Conservation (phyloP, 2,797 vertebrate genomes). For the Pipistrellus pipistrellus region DNA sequence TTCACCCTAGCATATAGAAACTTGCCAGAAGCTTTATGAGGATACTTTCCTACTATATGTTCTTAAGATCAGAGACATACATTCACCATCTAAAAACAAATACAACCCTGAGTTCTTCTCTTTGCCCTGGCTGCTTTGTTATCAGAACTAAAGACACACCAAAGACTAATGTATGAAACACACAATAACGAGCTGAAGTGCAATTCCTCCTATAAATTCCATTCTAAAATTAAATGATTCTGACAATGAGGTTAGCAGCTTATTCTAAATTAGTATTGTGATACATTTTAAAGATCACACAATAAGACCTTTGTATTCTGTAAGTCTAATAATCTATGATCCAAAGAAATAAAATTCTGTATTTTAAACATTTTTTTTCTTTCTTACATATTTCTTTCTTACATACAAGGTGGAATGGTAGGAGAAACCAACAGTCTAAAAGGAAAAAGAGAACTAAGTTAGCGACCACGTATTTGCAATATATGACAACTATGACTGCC, state of each 20-base stretch:
- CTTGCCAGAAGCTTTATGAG: conserved; percentile 4
- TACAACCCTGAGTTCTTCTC: neutral
- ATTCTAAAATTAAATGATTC: conserved; percentile 4
- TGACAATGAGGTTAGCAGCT: neutral
- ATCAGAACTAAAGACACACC: conserved; percentile 14
- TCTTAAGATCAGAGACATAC: neutral
- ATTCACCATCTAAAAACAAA: conserved; percentile 10
- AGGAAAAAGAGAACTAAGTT: neutral
- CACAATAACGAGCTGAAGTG: neutral
- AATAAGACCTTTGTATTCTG: conserved; percentile 20
- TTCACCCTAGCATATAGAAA: conserved; percentile 30
- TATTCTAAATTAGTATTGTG: conserved; percentile 43
- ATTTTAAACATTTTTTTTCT: conserved; percentile 52
- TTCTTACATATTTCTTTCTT: conserved; percentile 44
- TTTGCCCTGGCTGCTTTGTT: conserved; percentile 15
- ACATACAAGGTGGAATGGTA: too few species aligned
- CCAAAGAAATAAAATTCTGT: conserved; percentile 60
- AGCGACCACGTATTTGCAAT: neutral
- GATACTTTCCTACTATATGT: neutral
- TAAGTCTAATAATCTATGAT: conserved; percentile 32
- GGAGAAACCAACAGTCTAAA: neutral
- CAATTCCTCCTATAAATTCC: conserved; percentile 37
- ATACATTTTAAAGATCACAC: conserved; percentile 36
- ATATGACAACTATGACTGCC: neutral
- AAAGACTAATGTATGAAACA: conserved; percentile 30